Percentiles rank a stretch among this genome's conserved stretches.
These are phyloP conservation scores for Pagetopsis macropterus DNA, from an alignment of 2,797 vertebrate species.

Conservation along the genomic window DNA sequence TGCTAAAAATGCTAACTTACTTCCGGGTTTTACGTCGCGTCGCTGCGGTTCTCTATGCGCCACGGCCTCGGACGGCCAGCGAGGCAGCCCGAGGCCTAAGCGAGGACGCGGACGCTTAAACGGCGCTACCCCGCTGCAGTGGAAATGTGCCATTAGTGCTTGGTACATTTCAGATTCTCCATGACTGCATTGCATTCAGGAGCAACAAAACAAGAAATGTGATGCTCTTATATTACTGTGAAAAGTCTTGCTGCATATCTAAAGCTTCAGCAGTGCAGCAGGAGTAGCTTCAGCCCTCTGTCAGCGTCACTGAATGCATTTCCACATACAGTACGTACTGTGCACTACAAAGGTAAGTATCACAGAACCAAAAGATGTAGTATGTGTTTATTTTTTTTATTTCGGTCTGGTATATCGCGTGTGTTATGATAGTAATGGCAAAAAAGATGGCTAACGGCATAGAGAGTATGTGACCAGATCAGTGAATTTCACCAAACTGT, in stretches of 20 bases:
- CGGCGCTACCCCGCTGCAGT: too few relatives aligned
- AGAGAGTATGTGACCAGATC: too few relatives aligned
- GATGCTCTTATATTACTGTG: neutral
- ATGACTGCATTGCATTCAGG: neutral
- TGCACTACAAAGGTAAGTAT: neutral
- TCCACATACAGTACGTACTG: neutral
- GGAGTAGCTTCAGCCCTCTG: conserved; percentile 3
- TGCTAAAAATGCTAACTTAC: too few relatives aligned
- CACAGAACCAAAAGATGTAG: neutral
- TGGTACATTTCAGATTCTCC: neutral
- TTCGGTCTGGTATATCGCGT: neutral
- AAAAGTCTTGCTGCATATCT: conserved; percentile 18
- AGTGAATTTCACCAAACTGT: neutral
- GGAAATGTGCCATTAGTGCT: neutral
- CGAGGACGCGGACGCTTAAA: too few relatives aligned
- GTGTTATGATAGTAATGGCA: neutral
- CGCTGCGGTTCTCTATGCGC: too few relatives aligned
- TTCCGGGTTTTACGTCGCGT: too few relatives aligned
- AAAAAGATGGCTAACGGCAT: neutral
- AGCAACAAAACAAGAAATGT: neutral
- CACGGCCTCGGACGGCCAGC: too few relatives aligned
- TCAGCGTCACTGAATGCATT: neutral
- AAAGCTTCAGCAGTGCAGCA: conserved; percentile 11
- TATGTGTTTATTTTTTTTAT: neutral
- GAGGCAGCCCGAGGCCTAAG: too few relatives aligned